A percentile compares a stretch with the other conserved stretches of the same genome.
These are phyloP conservation scores for Anas georgica DNA, from an alignment of 2,797 vertebrate species.

Conservation along the genomic window DNA sequence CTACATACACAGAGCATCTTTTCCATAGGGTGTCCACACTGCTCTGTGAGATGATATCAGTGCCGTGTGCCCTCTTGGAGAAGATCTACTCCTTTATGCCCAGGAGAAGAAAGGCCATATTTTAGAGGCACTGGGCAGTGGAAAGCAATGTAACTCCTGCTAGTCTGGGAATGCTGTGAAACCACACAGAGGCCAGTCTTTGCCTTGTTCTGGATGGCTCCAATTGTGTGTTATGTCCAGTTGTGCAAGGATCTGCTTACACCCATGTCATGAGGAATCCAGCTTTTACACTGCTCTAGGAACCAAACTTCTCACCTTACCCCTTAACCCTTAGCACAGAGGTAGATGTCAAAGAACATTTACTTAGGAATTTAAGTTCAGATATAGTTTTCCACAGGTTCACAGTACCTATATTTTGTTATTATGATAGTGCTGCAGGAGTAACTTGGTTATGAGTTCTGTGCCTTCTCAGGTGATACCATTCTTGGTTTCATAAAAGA, in stretches of 20 bases:
- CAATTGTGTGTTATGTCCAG: background rate
- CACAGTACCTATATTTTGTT: background rate
- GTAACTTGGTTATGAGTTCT: background rate
- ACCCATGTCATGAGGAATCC: background rate
- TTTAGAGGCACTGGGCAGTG: background rate
- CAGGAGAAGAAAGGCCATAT: background rate
- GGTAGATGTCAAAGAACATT: background rate
- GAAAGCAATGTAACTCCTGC: background rate
- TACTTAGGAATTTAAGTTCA: background rate
- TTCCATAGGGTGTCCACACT: background rate
- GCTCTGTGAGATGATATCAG: background rate
- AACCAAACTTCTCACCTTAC: background rate
- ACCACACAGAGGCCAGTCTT: background rate
- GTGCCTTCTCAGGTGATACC: background rate
- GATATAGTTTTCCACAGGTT: background rate
- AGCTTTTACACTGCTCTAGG: background rate
- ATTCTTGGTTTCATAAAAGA: background rate
- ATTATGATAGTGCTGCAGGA: background rate
- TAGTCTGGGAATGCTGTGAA: background rate
- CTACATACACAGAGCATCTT: rapidly evolving
- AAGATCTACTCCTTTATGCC: background rate
- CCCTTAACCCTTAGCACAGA: background rate
- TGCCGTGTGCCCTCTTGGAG: background rate
- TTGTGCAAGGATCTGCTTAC: background rate
- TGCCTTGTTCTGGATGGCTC: background rate